Evolutionary conservation across 2,797 vertebrate species (phyloP), one percentile per base, ranked within the genome.

Genomic region (Euthynnus affinis): DNA sequence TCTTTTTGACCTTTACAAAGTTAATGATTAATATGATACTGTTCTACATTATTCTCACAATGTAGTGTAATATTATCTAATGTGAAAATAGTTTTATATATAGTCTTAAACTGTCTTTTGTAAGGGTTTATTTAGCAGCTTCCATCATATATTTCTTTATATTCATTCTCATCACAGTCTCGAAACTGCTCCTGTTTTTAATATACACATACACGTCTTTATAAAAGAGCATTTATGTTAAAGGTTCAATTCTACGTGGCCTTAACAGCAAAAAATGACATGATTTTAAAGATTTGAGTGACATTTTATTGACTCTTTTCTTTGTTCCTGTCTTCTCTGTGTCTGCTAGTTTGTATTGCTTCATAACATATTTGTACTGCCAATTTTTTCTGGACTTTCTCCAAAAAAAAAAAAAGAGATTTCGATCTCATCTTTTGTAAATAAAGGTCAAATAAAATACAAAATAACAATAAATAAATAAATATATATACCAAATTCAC

Each of bases 371-470:
- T 46, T 46, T 69, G 23, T 46, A 18, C 17, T 40, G 15, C 12
- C 6, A 42, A 64, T 48, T 66, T 53, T 42, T 6, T 37, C 23
- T 63, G 29, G 37, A 67, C 8, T 32, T 0, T 2, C 20, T 59
- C 20, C 34, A 23, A 59, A 49, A 52, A 51, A 6, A 23, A 59
- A 49, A 52, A 51, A 6, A 10, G 1, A 14, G 17, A 73, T 71
- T 20, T 17, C 4, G 1, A 61, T 71, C 51, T 74, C 49, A 68
- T 56, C 32, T 22, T 53, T 46, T 60, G 7, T 29, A 59, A 75
- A 63, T 27, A 44, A 32, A 48, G 15, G 56, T 71, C 6, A 27
- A 68, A 71, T 59, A 14, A 76, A 22, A 37, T 29, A 34, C 13
- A 32, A 62, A 29, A 32, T 4, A 15, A 20, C 3, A 46, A 71